Base-by-base conservation (phyloP, 2,113 vertebrate species). In the Gambusia holbrooki region DNA sequence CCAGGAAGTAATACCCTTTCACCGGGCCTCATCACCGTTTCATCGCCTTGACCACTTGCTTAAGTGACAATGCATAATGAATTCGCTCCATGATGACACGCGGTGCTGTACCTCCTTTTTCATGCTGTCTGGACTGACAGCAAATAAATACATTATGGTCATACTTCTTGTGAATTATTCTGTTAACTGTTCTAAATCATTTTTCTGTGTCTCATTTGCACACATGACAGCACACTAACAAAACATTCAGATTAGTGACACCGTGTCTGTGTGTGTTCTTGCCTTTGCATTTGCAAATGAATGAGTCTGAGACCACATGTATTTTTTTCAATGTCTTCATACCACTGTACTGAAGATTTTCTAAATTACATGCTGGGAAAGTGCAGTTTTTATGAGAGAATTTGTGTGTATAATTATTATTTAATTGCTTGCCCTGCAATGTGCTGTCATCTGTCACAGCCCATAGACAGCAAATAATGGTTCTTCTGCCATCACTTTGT, bases 381-480 rank as follows among this genome's bases (percentile, higher is more conserved):
- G 63, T 37, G 66, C 80, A 69, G 71, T 79, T 90, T 88, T 83
- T 86, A 88, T 73, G 80, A 84, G 86, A 71, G 81, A 71, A 71
- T 78, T 32, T 86, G 84, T 90, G 84, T 87, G 88, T 92, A 85
- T 94, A 93, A 94, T 94, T 94, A 92, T 66, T 80, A 85, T 92
- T 94, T 93, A 94, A 95, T 94, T 93, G 93, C 92, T 91, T 86
- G 85, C 93, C 89, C 91, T 91, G 93, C 93, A 91, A 94, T 94
- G 92, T 89, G 90, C 93, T 93, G 93, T 94, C 93, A 94, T 94
- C 92, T 94, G 93, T 94, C 93, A 93, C 92, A 93, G 93, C 92
- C 90, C 91, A 93, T 91, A 94, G 92, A 94, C 92, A 91, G 90
- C 91, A 94, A 94, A 94, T 94, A 94, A 94, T 93, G 88, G 86